Base-by-base conservation (phyloP, 2,888 invertebrate species). In the Periphyllus acericola region DNA sequence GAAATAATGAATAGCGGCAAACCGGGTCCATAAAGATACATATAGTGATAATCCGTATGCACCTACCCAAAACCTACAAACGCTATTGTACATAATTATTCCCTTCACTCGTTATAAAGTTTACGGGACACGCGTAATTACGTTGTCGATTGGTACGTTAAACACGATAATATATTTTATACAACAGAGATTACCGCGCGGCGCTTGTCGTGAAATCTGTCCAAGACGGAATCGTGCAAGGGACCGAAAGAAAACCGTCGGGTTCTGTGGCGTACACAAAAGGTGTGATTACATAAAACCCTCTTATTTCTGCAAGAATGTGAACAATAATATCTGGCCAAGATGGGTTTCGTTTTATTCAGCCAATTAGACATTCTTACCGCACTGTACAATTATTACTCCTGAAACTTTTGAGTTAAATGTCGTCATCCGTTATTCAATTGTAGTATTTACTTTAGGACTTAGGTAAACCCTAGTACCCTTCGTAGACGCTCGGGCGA, bases 71-170 rank as follows among this genome's bases (percentile, higher is more conserved):
- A 46, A 60, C 60, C 21, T n/a, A n/a, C n/a, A 25, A 60, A 60
- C 25, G 21, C 6, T 19, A 21, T 60, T 60, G 60, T 60, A 60
- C 0, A 25, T 36, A 55, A 83, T 83, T 60, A 40, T 60, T 32
- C 21, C 46, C 55, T 46, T 74, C 74, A n/a, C 81, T 83, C 72
- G 72, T 75, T 36, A 68, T 36, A 36, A 3, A 34, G 25, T 72
- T 17, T 3, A n/a, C 34, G 46, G 52, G 46, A 36, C 32, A 29
- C 32, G 71, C 8, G 21, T 25, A 8, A 9, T 5, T 72, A 72
- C 68, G 68, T 34, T 72, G 19, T 34, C 32, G 11, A 34, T 72
- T 21, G 72, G 19, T 72, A 19, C 34, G 17, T 72, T 32, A 34
- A 72, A 5, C 72, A 72, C 72, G 32, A 19, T 72, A 72, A 34